Percentiles rank a stretch among this genome's conserved stretches.
Conservation (phyloP, 2,888 invertebrate genomes). For the Caenorhabditis japonica region DNA sequence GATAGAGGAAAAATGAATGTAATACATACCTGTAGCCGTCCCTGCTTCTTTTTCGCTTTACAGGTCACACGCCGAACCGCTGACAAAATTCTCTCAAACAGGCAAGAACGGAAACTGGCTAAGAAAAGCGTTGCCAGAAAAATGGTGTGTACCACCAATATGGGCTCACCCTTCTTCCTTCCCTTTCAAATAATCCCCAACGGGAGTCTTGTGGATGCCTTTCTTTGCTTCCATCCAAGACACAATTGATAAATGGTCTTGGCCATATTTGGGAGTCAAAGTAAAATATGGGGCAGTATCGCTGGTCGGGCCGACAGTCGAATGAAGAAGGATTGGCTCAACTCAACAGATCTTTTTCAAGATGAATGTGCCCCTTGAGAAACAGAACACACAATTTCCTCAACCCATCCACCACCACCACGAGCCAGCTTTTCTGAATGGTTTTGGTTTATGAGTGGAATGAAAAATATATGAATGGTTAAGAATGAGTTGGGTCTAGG, state of each 20-base stretch:
- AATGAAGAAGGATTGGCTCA: slow-evolving; percentile 44
- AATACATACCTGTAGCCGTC: no score
- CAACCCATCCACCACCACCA: neutral
- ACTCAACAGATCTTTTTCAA: slow-evolving; percentile 50
- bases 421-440: slow-evolving; percentile 5
- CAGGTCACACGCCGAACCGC: no score
- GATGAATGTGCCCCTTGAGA: slow-evolving; percentile 43
- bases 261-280: slow-evolving; percentile 38
- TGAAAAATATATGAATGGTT: slow-evolving; percentile 8
- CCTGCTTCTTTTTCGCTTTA: no score
- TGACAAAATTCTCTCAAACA: no score
- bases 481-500: slow-evolving; percentile 1
- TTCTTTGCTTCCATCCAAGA: slow-evolving; percentile 30
- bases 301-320: slow-evolving; percentile 9
- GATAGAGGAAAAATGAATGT: neutral
- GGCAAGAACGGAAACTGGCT: slow-evolving; percentile 12
- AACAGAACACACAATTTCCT: neutral
- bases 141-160: slow-evolving; percentile 22
- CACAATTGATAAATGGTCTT: slow-evolving; percentile 58
- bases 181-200: slow-evolving; percentile 50
- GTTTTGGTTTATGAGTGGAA: slow-evolving; percentile 38
- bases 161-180: no score
- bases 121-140: slow-evolving; percentile 11
- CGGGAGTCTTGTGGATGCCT: slow-evolving; percentile 47
- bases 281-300: slow-evolving; percentile 49